Evolutionary conservation across 2,113 vertebrate genomes (phyloP), one percentile per base, ranked within the genome.

Genomic region (Ptychochromis oligacanthus): DNA sequence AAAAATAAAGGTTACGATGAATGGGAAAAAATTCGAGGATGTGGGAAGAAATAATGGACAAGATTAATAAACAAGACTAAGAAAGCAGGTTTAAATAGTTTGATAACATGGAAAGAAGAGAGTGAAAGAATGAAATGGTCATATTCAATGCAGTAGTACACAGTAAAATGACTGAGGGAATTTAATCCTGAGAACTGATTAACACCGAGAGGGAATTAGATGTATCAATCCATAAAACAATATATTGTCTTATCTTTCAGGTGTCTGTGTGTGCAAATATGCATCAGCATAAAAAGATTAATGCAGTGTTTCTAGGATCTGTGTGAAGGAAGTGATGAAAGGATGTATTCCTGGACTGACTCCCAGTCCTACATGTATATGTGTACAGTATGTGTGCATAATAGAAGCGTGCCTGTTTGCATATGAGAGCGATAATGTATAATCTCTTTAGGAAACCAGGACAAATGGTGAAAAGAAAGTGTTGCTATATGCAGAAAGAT

Each of bases 161-260:
- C 40, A 36, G 24, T 72, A 34, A 62, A 82, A 34, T 56, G 24
- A 75, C n/a, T 34, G 49, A 55, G 22, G 55, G 43, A 60, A 82
- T 40, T 17, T 15, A 87, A 80, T 61, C 72, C 55, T 55, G 59
- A 36, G 28, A 80, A 86, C 81, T 85, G 79, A 83, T 90, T 65
- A 77, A 72, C 75, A 88, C 46, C 5, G 28, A 61, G 22, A 72
- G 55, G 64, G 40, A 84, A 81, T 87, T 83, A 86, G 56, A 91
- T 81, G 80, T 84, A 85, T 85, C 80, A 84, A 65, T 36, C 81
- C 83, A 62, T 82, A 82, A 88, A 86, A 87, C 70, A 82, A 81
- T 93, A 85, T 85, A 89, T 80, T n/a, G 5, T 77, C 56, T 60
- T 54, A 22, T 83, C 43, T 80, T 18, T 82, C 80, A 61, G 54